Evolutionary conservation across 2,888 invertebrate genomes (phyloP).

Genomic region (Dasysyrphus tricinctus): DNA sequence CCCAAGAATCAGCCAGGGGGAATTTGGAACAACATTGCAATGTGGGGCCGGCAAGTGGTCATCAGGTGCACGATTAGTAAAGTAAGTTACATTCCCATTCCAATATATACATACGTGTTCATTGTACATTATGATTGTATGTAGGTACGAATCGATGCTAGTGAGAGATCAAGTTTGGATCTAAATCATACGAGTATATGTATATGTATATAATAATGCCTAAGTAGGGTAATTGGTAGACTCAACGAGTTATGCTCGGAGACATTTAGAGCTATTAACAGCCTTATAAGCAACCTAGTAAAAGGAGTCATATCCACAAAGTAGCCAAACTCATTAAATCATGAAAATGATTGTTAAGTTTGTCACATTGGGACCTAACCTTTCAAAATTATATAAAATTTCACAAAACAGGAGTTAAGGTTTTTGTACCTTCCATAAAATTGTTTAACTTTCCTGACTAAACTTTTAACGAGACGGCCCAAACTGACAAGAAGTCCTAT

Average conservation of each 20-base stretch:
- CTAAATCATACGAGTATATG: neutral
- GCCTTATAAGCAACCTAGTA: conserved; percentile 19
- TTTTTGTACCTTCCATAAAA: neutral
- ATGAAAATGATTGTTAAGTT: conserved; percentile 11
- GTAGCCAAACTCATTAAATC: neutral
- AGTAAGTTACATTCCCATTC: conserved; percentile 17
- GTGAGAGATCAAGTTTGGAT: conserved; percentile 29
- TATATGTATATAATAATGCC: neutral
- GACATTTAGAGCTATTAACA: conserved; percentile 16
- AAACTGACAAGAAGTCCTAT: too few relatives aligned
- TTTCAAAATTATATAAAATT: neutral
- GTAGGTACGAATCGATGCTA: neutral
- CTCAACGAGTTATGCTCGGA: conserved; percentile 19
- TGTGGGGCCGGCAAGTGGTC: conserved; percentile 70
- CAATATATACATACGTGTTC: neutral
- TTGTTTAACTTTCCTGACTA: neutral
- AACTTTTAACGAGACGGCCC: neutral
- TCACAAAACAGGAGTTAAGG: neutral
- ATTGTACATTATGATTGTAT: neutral
- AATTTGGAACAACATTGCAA: conserved; percentile 55
- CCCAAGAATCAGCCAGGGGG: conserved; percentile 65
- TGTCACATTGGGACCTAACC: conserved; percentile 6
- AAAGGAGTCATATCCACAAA: conserved; percentile 10
- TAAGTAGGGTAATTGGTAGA: conserved; percentile 37
- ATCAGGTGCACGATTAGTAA: conserved; percentile 22